Percentiles rank a stretch among this genome's conserved stretches.
These are phyloP conservation scores for Ichneumoninae sp. DNA, from an alignment of 2,888 invertebrate genomes.

Conservation along the genomic window DNA sequence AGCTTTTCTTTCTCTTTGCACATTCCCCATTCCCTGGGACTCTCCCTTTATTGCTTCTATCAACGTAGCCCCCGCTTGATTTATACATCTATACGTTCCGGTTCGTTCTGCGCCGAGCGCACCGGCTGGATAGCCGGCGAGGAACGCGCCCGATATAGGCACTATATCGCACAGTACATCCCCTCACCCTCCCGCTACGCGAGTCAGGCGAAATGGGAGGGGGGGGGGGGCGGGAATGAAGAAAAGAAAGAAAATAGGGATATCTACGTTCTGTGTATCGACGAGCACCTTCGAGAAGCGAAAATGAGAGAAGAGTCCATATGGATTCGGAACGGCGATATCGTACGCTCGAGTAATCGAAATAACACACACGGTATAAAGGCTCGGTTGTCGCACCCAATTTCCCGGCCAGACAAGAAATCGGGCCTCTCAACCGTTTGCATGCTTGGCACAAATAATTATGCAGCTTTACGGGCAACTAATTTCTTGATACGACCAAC, in stretches of 20 bases:
- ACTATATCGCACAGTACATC: neutral
- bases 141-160: slow-evolving; percentile 28
- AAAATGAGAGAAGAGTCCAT: neutral
- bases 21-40: slow-evolving; percentile 71
- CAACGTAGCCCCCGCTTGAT: slow-evolving; percentile 78
- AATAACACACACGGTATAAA: neutral
- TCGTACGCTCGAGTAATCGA: neutral
- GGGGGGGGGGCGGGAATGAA: neutral
- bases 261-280: neutral
- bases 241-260: neutral
- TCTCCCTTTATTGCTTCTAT: slow-evolving; percentile 80
- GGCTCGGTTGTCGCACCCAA: neutral
- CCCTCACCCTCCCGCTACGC: neutral
- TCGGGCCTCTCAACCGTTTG: neutral
- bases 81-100: slow-evolving; percentile 78
- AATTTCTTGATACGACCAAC: neutral
- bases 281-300: neutral
- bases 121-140: slow-evolving; percentile 48
- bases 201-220: neutral
- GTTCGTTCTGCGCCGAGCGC: slow-evolving; percentile 67
- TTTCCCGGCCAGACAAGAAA: neutral
- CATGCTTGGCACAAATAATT: neutral
- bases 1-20: slow-evolving; percentile 64
- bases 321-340: neutral
- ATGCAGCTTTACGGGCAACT: neutral